Evolutionary conservation across 2,797 vertebrate species (phyloP).

Genomic region (Channa striata): DNA sequence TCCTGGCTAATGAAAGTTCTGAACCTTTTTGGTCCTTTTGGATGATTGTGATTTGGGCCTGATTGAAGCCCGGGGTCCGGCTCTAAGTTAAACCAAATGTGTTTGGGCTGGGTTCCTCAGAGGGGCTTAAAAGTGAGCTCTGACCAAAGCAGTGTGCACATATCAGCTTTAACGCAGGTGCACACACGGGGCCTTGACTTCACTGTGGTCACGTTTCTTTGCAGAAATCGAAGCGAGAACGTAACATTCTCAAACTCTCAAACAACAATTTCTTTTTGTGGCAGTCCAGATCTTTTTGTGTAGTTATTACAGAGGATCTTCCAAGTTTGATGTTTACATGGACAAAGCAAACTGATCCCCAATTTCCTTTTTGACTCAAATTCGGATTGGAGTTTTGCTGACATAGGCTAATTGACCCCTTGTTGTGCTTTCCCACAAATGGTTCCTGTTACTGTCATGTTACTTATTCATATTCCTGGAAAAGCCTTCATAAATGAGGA

Average conservation of each 20-base stretch:
- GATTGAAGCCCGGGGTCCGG: conserved; percentile 42
- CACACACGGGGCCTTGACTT: background rate
- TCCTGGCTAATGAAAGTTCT: conserved; percentile 32
- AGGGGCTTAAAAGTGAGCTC: conserved; percentile 33
- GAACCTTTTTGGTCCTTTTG: conserved; percentile 2
- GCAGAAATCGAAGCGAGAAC: conserved; percentile 8
- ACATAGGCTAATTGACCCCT: conserved; percentile 15
- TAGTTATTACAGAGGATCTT: conserved; percentile 6
- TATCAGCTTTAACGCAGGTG: conserved; percentile 46
- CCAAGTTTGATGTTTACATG: conserved; percentile 15
- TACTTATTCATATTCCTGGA: conserved; percentile 21
- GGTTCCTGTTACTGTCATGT: conserved; percentile 8
- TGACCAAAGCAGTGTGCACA: conserved; percentile 36
- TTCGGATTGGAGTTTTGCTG: conserved; percentile 39
- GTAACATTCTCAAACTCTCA: background rate
- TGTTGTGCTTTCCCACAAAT: conserved; percentile 12
- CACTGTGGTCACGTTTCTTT: conserved; percentile 24
- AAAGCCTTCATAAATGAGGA: background rate
- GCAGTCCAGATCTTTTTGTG: conserved; percentile 7
- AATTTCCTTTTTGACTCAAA: conserved; percentile 44
- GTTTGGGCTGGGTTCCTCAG: conserved; percentile 50
- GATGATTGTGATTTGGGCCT: conserved; percentile 43
- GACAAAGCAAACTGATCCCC: conserved; percentile 20
- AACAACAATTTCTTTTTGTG: background rate
- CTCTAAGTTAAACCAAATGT: conserved; percentile 79